Conservation (phyloP, 1,140 invertebrate genomes). For the Papilio aristodemus region DNA sequence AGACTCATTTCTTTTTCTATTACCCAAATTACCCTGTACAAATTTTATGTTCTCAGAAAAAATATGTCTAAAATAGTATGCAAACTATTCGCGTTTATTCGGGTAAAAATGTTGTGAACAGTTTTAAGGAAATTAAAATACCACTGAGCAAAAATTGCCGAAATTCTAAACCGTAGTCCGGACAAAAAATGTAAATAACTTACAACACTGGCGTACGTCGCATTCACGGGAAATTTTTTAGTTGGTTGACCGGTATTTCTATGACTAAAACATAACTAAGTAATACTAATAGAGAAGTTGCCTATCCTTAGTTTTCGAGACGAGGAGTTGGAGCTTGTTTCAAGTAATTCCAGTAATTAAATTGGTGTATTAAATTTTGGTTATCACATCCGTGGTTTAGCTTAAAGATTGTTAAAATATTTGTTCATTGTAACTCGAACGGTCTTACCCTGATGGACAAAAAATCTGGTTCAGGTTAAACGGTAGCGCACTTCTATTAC, state of each 20-base stretch:
- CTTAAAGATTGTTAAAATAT: no score
- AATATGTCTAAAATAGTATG: background rate
- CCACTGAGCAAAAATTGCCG: slow-evolving; percentile 9
- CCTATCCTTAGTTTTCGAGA: no score
- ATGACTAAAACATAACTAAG: background rate
- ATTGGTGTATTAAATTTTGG: no score
- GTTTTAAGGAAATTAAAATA: slow-evolving; percentile 25
- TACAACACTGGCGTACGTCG: slow-evolving; percentile 28
- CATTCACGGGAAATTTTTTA: slow-evolving; percentile 24
- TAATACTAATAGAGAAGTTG: no score
- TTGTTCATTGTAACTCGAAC: no score
- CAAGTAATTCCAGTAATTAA: no score
- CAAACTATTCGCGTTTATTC: slow-evolving; percentile 18
- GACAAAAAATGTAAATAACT: slow-evolving; percentile 2
- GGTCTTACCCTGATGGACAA: no score
- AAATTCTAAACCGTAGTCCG: slow-evolving; percentile 18
- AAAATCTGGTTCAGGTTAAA: no score
- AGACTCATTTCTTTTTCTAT: background rate
- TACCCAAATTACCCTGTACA: background rate
- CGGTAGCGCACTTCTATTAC: no score
- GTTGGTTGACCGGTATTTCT: background rate
- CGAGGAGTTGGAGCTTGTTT: no score
- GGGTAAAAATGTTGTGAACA: slow-evolving; percentile 19
- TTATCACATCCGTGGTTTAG: no score
- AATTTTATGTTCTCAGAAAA: background rate